Evolutionary conservation across 2,888 invertebrate species (phyloP), one percentile per base, ranked within the genome.

Genomic region (Acrocyrtus sp.): DNA sequence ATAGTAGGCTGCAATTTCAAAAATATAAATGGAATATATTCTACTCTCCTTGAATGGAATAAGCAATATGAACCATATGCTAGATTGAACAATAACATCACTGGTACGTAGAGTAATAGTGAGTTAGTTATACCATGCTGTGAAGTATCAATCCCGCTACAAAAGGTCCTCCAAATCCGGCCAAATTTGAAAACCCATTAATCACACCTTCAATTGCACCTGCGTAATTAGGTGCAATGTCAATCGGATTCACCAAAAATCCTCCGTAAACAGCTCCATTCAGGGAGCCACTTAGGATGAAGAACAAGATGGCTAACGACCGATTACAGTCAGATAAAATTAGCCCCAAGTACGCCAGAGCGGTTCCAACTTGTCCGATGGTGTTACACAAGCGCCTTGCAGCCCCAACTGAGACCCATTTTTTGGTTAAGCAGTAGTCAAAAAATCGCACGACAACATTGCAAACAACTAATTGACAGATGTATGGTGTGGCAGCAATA

Each of bases 401-500:
- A 80, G 87, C 85, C 3, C 92, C 92, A 82, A 91, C 91, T 79
- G 89, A 89, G 83, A 92, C 90, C 43, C 88, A 86, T 45, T 90
- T 89, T 74, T 89, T 90, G 62, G 91, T 89, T 82, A 94, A 88
- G 90, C 94, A 90, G 90, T 91, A 92, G 85, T 95, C 94, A 19
- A 94, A 94, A 22, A 94, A 87, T 82, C 92, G 90, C 41, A 94
- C 92, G 80, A 92, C 90, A 81, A 90, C 87, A 88, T 94, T 92
- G 0, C 94, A 94, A 85, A 94, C 93, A 75, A 94, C 84, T 94
- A 94, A 95, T 93, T 94, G 94, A 79, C 93, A 92, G 72, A 95
- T 85, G 83, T 95, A 95, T 1, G 95, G 95, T 67, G 94, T 86
- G 0, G 95, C 90, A 1, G 94, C 94, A 29, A 94, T 88, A 80